Evolutionary conservation across 2,797 vertebrate species (phyloP).

Genomic region (Rousettus madagascariensis): DNA sequence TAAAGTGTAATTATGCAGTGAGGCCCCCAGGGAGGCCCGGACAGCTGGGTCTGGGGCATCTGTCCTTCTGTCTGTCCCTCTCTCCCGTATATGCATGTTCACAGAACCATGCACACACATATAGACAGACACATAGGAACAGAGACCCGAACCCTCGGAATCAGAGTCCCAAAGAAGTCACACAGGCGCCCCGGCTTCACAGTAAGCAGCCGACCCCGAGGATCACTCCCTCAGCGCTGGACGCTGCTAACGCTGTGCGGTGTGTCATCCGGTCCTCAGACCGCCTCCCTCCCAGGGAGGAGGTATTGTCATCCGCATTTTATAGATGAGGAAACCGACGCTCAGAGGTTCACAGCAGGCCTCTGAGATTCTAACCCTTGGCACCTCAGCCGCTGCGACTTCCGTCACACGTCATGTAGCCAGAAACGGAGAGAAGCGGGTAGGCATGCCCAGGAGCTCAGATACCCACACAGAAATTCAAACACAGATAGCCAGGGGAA

Average conservation of each 20-base stretch:
- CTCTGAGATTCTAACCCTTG: neutral
- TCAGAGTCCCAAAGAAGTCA: neutral
- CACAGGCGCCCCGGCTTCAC: neutral
- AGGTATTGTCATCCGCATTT: neutral
- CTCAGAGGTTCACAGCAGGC: neutral
- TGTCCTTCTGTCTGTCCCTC: too few species aligned
- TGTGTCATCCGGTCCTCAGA: neutral
- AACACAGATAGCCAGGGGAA: neutral
- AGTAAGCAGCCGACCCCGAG: too few species aligned
- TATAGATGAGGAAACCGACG: neutral
- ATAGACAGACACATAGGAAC: neutral
- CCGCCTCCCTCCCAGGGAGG: neutral
- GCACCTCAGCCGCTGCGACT: neutral
- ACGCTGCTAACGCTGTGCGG: fast-evolving
- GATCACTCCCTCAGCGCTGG: fast-evolving
- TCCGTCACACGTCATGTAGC: neutral
- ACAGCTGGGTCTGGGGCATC: neutral
- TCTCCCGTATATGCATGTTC: neutral
- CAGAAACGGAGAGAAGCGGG: neutral
- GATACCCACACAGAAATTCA: neutral
- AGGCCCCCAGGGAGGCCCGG: neutral
- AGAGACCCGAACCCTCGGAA: neutral
- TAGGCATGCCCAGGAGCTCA: neutral
- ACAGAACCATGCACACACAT: neutral
- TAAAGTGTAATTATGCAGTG: neutral